These are phyloP conservation scores for Gnathonemus longibarbis DNA, from an alignment of 2,113 vertebrate genomes.

Conservation along the genomic window DNA sequence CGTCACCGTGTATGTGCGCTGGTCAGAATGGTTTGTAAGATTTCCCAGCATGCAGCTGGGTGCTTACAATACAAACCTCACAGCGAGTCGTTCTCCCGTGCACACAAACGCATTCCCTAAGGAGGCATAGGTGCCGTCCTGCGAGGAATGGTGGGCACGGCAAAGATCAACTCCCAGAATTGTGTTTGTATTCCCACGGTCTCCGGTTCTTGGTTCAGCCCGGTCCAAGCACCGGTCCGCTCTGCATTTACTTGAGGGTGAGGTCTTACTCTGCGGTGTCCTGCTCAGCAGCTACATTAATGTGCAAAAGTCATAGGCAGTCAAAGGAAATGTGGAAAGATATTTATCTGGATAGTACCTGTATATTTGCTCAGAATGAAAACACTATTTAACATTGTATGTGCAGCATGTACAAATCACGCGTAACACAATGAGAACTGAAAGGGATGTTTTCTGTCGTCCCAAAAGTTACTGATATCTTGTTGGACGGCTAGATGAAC, in stretches of 20 bases:
- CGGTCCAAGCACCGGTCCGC: not conserved
- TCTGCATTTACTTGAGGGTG: not conserved
- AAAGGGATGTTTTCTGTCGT: not conserved
- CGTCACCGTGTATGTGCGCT: not conserved
- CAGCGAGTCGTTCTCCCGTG: not conserved
- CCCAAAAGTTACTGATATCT: not conserved
- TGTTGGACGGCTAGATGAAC: not conserved
- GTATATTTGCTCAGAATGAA: not conserved
- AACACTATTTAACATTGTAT: not conserved
- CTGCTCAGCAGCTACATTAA: not conserved
- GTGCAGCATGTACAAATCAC: not conserved
- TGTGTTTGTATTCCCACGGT: slow-evolving; percentile 1
- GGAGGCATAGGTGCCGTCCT: not conserved
- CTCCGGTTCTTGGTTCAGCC: not conserved
- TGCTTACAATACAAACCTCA: not conserved
- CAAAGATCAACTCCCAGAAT: not conserved
- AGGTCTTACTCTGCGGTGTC: not conserved
- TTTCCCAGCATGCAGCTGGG: not conserved
- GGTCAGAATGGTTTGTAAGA: not conserved
- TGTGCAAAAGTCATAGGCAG: not conserved
- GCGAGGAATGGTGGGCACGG: not conserved
- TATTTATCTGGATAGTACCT: not conserved
- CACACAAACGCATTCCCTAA: not conserved
- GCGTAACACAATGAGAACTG: not conserved
- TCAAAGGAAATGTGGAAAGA: not conserved